A percentile compares a stretch with the other conserved stretches of the same genome.
These are phyloP conservation scores for Cephus runcator DNA, from an alignment of 2,888 invertebrate genomes.

Conservation along the genomic window DNA sequence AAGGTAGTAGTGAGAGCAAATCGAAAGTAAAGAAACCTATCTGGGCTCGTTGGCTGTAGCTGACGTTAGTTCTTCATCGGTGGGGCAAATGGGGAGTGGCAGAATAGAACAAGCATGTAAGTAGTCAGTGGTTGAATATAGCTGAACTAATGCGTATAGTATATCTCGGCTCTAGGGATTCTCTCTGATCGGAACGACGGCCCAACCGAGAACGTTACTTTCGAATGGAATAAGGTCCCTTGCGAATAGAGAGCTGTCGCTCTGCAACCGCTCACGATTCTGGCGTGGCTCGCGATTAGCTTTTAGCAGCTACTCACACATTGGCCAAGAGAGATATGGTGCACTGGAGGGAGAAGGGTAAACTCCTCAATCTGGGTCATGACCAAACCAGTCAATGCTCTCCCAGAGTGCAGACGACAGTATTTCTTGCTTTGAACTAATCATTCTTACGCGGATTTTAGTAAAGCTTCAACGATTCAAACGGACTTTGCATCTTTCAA, in stretches of 20 bases:
- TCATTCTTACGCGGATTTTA: not conserved
- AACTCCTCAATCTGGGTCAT: constrained; percentile 36
- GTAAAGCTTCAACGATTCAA: not conserved
- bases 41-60: constrained; percentile 12
- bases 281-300: not conserved
- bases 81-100: constrained; percentile 13
- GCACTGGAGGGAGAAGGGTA: constrained; percentile 28
- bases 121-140: not conserved
- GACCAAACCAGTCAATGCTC: constrained; percentile 38
- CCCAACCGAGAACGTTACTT: not conserved
- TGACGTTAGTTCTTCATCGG: constrained; percentile 14
- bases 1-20: constrained; percentile 9
- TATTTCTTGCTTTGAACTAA: constrained; percentile 1
- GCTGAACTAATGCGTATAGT: not conserved
- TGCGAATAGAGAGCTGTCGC: not conserved
- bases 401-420: constrained; percentile 14
- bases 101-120: not conserved
- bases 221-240: not conserved
- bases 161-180: not conserved
- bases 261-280: not conserved
- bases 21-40: constrained; percentile 22
- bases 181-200: not conserved
- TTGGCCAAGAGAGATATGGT: not conserved
- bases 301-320: not conserved
- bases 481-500: not conserved